These are phyloP conservation scores for Caenorhabditis sp. DNA, from an alignment of 2,888 invertebrate genomes.

Conservation along the genomic window DNA sequence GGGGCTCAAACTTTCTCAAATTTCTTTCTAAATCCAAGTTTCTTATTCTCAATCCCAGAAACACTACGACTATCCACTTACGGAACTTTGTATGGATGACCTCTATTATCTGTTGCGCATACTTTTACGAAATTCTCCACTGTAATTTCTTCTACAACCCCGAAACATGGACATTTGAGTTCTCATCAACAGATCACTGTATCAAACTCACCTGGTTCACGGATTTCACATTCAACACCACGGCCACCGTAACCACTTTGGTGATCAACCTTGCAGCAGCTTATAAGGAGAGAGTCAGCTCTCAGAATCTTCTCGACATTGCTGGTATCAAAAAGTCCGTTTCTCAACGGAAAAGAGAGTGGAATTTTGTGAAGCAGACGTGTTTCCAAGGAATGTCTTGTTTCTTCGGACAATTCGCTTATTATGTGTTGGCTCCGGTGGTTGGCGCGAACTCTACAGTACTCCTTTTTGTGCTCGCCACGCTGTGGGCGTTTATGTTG, in stretches of 20 bases:
- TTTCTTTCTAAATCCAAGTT: not conserved
- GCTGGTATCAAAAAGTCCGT: not conserved
- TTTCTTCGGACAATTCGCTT: conserved; percentile 17
- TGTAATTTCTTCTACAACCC: conserved; percentile 4
- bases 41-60: too few relatives aligned
- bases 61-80: not conserved
- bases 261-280: not conserved
- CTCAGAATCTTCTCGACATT: not conserved
- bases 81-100: not conserved
- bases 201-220: not conserved
- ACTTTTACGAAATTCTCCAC: not conserved
- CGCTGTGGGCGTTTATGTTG: conserved; percentile 2
- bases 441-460: not conserved
- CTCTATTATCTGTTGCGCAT: not conserved
- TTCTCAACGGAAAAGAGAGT: conserved; percentile 1
- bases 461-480: not conserved
- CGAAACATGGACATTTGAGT: not conserved
- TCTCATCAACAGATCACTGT: not conserved
- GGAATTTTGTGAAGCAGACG: conserved; percentile 21
- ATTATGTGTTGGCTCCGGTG: not conserved
- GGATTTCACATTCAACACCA: conserved; percentile 6
- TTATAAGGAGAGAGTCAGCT: not conserved
- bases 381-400: conserved; percentile 4
- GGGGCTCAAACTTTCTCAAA: not conserved
- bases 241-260: not conserved